Base-by-base conservation (phyloP, 2,888 invertebrate genomes). In the Chymomyza amoena region DNA sequence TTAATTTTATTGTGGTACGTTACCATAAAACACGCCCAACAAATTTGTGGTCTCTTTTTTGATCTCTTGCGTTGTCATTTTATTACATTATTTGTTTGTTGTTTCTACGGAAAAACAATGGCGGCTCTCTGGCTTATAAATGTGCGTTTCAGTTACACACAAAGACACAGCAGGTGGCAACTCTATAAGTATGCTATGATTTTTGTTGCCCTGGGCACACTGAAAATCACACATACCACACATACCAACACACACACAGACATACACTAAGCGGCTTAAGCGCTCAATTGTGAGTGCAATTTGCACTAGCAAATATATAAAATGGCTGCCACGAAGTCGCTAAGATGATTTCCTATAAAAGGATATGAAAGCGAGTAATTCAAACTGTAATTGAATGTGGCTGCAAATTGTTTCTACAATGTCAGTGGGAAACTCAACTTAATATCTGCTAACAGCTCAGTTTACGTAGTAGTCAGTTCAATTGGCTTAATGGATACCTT, bases 241-340 rank as follows among this genome's bases (percentile, higher is more conserved):
- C n/a, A n/a, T n/a, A n/a, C n/a, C n/a, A n/a, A n/a, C n/a, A n/a
- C n/a, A n/a, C n/a, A n/a, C n/a, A n/a, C n/a, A n/a, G n/a, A n/a
- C n/a, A n/a, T n/a, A 20, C 20, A 54, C 54, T 84, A 76, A 83
- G 72, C 72, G 64, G 87, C 75, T 83, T 84, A 81, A 70, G 68
- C 60, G 73, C 75, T 74, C 63, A 69, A 59, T 70, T 61, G 54
- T 51, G 72, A 80, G 64, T 78, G 81, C 79, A 81, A 75, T 76
- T 84, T 88, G 67, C 70, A 52, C 70, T 59, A 50, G 66, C 69
- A 18, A 73, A 80, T 54, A 1, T 45, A 45, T 13, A 45, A 45
- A 45, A 45, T 45, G 39, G 39, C 39, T 45, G 39, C 39, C 13
- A 13, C 13, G 39, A 4, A 45, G 39, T 45, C 39, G 13, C 39